These are phyloP conservation scores for Aphis gossypii DNA, from an alignment of 1,140 invertebrate species.

Conservation along the genomic window DNA sequence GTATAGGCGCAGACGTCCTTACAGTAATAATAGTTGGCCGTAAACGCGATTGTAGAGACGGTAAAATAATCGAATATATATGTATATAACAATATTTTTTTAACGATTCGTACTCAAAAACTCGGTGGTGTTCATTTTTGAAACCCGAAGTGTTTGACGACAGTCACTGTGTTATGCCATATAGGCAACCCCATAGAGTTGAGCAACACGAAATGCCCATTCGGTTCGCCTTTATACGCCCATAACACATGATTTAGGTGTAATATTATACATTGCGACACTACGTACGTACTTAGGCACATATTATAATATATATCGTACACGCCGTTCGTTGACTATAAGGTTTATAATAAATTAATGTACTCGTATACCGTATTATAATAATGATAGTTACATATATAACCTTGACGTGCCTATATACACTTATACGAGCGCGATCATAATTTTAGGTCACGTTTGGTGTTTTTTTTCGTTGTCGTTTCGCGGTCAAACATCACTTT, in stretches of 20 bases:
- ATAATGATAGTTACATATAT: background rate
- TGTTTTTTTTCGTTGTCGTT: constrained; percentile 9
- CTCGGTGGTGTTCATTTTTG: background rate
- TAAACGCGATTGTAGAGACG: background rate
- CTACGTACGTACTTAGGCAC: too few species aligned
- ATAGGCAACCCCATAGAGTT: background rate
- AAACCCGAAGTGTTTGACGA: background rate
- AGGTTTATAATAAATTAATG: background rate
- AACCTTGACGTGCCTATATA: background rate
- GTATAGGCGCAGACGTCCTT: too few species aligned
- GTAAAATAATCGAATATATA: background rate
- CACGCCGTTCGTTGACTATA: background rate
- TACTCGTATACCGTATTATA: background rate
- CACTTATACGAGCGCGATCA: background rate
- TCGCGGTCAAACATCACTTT: background rate
- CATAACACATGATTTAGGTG: background rate
- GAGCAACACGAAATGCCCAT: too few species aligned
- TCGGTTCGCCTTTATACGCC: background rate
- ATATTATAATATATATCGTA: background rate
- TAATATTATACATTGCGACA: background rate
- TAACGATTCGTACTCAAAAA: background rate
- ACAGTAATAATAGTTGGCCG: background rate
- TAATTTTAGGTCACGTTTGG: constrained; percentile 14
- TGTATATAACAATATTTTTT: background rate
- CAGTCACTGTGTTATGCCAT: too few species aligned